Base-by-base conservation (phyloP, 2,797 vertebrate genomes). In the Channa striata region DNA sequence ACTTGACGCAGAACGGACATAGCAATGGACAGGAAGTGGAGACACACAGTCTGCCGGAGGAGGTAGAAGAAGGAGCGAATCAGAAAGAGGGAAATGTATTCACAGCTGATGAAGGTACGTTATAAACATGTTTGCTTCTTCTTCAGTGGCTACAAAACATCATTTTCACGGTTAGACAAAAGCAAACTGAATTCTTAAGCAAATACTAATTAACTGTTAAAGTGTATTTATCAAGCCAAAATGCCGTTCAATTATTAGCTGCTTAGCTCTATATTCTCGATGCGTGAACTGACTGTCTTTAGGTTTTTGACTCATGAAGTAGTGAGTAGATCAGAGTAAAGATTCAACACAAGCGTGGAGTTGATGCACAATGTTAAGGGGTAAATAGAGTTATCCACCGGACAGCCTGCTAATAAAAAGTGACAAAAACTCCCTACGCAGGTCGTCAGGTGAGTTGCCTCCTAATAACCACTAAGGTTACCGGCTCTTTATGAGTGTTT, bases 1-100 rank as follows among this genome's bases (percentile, higher is more conserved):
- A 79, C 21, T 57, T 73, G 6, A 33, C 0, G 0, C 72, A 76
- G 42, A 65, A 83, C 1, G 52, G 74, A 68, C 72, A 81, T 63
- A 87, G 50, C 53, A 78, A 86, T 0, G 57, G 60, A 25, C 57
- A 66, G 34, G 21, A 73, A 46, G 80, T 71, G 11, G 77, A 76
- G 34, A 54, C 49, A 37, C 64, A 43, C 44, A 57, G 48, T 63
- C 40, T 25, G 47, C 57, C 52, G 30, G 46, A 72, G 13, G 72
- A 72, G 16, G 83, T 82, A 46, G 54, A 72, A 59, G 49, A 78
- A 33, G 70, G 76, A 36, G 34, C 59, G 44, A 60, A 73, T 66
- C 72, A 81, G 65, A 71, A 66, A n/a, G 80, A 87, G 48, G 66
- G 65, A 43, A 66, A 69, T n/a, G 37, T 25, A 14, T 34, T 44